These are phyloP conservation scores for Pseudochromis fuscus DNA, from an alignment of 2,797 vertebrate species.

Conservation along the genomic window DNA sequence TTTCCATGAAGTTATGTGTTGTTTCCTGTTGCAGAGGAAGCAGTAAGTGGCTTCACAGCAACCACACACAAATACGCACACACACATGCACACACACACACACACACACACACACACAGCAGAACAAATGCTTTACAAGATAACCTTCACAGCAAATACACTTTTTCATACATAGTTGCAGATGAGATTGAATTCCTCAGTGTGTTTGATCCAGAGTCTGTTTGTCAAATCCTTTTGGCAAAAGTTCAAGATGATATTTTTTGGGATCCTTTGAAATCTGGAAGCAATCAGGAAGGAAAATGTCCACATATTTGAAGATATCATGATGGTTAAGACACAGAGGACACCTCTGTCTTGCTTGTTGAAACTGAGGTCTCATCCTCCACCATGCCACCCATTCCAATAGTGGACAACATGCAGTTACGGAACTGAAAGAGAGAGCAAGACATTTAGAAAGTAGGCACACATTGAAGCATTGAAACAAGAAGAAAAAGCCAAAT, in stretches of 20 bases:
- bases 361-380: conserved; percentile 85
- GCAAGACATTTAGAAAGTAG: neutral
- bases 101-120: conserved; percentile 14
- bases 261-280: conserved; percentile 37
- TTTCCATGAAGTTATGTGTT: too few relatives aligned
- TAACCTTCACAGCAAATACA: conserved; percentile 24
- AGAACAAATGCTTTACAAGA: conserved; percentile 23
- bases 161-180: conserved; percentile 44
- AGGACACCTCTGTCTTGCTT: conserved; percentile 89
- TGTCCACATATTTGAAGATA: conserved; percentile 39
- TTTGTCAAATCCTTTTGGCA: conserved; percentile 63
- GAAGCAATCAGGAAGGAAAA: conserved; percentile 32
- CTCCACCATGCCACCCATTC: conserved; percentile 87
- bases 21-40: too few relatives aligned
- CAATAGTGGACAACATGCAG: conserved; percentile 86
- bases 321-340: conserved; percentile 62
- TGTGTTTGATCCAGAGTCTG: conserved; percentile 37
- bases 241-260: conserved; percentile 35
- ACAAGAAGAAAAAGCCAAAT: neutral
- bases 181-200: conserved; percentile 41
- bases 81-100: conserved; percentile 17
- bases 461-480: rapidly evolving
- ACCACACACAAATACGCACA: too few relatives aligned
- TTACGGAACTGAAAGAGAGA: conserved; percentile 84
- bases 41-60: too few relatives aligned